Base-by-base conservation (phyloP, 2,113 vertebrate species). In the Anoplopoma fimbria region DNA sequence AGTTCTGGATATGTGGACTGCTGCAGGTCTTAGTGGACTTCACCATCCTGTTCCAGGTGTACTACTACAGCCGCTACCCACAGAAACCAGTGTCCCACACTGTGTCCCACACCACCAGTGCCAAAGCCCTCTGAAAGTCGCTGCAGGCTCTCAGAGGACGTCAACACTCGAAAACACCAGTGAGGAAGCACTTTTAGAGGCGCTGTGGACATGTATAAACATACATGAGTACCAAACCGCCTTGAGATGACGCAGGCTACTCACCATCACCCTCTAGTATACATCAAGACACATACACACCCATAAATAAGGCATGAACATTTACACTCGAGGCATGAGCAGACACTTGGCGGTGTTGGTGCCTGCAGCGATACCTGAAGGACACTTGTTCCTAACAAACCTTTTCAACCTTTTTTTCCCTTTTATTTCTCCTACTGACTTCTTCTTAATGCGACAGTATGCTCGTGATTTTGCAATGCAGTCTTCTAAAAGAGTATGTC, bases 1-100 rank as follows among this genome's bases (percentile, higher is more conserved):
- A 99, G 96, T 99, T 99, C 94, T 99, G 97, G 42, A 96, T 96
- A 25, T 99, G 98, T 0, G 97, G 98, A 14, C 95, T 99, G 60
- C 95, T 99, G 77, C 98, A 99, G 93, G 97, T 99, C 70, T 93
- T 96, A 17, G 97, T 99, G 90, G 98, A 99, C 89, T 77, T 99
- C 0, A 86, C 97, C 87, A 99, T 99, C 90, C 95, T 99, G 42
- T 93, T 96, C 79, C 98, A 99, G 93, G 97, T 98, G 64, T 98
- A 97, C 70, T 94, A 96, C 83, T 99, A 98, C 89, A 95, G 97
- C 84, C 94, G 72, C 72, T 97, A 95, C 89, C 97, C 97, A 0
- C 97, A 97, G 92, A 99, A 99, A 87, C 96, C 97, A 0, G 86
- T 82, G 45, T 95, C 96, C 14, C 98, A 99, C 80, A 68, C 93